Percentiles rank a stretch among this genome's conserved stretches.
Evolutionary conservation across 2,888 invertebrate genomes (phyloP).

Genomic region (Autographa pulchrina): DNA sequence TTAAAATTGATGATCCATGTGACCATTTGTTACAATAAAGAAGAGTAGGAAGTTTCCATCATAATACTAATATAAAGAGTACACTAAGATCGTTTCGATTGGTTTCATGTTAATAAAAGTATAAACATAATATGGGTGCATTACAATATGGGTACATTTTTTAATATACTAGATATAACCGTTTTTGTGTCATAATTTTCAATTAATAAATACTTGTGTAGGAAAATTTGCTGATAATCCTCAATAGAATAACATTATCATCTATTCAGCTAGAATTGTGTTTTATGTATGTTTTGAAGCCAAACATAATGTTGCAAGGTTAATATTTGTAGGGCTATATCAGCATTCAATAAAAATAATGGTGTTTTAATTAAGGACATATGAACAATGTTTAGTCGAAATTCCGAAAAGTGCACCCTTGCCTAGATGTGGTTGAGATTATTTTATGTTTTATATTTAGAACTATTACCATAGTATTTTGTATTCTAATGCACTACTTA

Average conservation of each 20-base stretch:
- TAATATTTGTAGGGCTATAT: conserved; percentile 69
- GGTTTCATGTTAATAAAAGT: conserved; percentile 65
- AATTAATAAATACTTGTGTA: conserved; percentile 64
- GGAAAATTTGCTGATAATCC: conserved; percentile 63
- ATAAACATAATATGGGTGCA: conserved; percentile 73
- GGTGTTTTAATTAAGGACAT: conserved; percentile 70
- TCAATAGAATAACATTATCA: conserved; percentile 67
- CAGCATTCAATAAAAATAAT: conserved; percentile 69
- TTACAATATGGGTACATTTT: conserved; percentile 77
- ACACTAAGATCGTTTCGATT: conserved; percentile 59
- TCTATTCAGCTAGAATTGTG: conserved; percentile 75
- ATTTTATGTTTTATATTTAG: conserved; percentile 75
- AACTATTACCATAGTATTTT: conserved; percentile 72
- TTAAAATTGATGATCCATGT: conserved; percentile 65
- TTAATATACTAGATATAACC: conserved; percentile 55
- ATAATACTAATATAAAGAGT: conserved; percentile 12
- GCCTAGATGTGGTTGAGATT: conserved; percentile 76
- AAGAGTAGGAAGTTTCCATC: conserved; percentile 12
- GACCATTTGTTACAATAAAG: conserved; percentile 59
- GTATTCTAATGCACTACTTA: conserved; percentile 75
- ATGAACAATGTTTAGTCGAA: conserved; percentile 73
- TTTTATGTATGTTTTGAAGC: conserved; percentile 61
- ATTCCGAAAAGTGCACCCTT: conserved; percentile 77
- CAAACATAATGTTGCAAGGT: conserved; percentile 64
- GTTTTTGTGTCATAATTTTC: conserved; percentile 59